Evolutionary conservation across 2,113 vertebrate species (phyloP), one percentile per base, ranked within the genome.

Genomic region (Grammomys surdaster): DNA sequence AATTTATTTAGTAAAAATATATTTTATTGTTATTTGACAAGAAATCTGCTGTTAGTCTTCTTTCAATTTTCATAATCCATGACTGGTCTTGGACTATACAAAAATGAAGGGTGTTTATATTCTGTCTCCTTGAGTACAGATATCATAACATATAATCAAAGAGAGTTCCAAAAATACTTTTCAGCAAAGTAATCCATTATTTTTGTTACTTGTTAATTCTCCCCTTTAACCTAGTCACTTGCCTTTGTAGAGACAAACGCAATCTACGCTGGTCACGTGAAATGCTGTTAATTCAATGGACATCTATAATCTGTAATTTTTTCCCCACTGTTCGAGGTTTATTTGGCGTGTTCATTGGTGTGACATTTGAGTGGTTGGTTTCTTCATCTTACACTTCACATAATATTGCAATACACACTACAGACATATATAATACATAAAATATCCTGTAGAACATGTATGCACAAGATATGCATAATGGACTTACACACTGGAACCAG

Each of bases 51-150:
- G 14, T 69, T 24, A 90, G 56, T 28, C 48, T 56, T 40, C 19
- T 89, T 80, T 48, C 76, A 78, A 26, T 70, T 80, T 93, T 96
- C 6, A 28, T 63, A 92, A 87, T 26, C 89, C 28, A 69, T 5
- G 3, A 80, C 60, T 91, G 54, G 13, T 51, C 40, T 60, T 93
- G 58, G 13, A 85, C 11, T 67, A 67, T 28, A 46, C 10, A 48
- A 31, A 54, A 10, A 58, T 89, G 14, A 24, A 40, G 16, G 3
- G 1, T 56, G n/a, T 87, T 48, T 84, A 43, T 72, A 75, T 22
- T 93, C 1, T 67, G 17, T 78, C 12, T 91, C 19, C 58, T 93
- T 78, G 54, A 0, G 56, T 86, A 43, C 12, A 67, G 56, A 46
- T 6, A 43, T 58, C 4, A 2, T 58, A 85, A 56, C 48, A 11